These are phyloP conservation scores for Craterocephalus amniculus DNA, from an alignment of 2,797 vertebrate species.

Conservation along the genomic window DNA sequence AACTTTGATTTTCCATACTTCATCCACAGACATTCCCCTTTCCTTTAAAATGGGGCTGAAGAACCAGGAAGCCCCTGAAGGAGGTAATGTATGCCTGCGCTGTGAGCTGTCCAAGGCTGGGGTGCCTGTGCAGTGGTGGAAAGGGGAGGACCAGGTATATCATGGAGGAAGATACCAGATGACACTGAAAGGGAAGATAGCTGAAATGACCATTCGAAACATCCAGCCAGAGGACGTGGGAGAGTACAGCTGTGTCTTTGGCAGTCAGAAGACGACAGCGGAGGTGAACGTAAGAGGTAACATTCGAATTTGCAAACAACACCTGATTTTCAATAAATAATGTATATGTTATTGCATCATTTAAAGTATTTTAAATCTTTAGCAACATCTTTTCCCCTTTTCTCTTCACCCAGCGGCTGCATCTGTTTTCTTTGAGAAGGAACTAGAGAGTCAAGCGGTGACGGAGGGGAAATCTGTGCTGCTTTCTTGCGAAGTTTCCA, in stretches of 20 bases:
- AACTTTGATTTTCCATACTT: not conserved
- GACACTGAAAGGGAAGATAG: constrained; percentile 77
- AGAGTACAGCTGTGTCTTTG: constrained; percentile 83
- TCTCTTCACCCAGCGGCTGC: constrained; percentile 77
- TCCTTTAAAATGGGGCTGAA: constrained; percentile 84
- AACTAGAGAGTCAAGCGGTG: constrained; percentile 78
- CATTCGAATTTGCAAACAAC: constrained; percentile 1
- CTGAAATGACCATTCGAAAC: constrained; percentile 86
- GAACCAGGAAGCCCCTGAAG: constrained; percentile 84
- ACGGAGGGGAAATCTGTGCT: constrained; percentile 83
- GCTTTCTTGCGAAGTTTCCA: constrained; percentile 87
- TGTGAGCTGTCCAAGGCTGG: constrained; percentile 85
- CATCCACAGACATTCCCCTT: constrained; percentile 72
- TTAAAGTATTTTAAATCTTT: not conserved
- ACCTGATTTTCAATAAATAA: not conserved
- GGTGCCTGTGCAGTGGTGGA: constrained; percentile 86
- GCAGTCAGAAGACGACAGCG: constrained; percentile 82
- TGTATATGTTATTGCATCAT: not conserved
- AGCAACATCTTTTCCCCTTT: not conserved
- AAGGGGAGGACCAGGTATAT: constrained; percentile 75
- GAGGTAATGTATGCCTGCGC: constrained; percentile 67
- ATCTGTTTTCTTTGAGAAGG: constrained; percentile 84
- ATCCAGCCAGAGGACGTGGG: constrained; percentile 84
- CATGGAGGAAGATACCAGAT: constrained; percentile 77
- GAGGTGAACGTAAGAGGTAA: constrained; percentile 86